A percentile compares a stretch with the other conserved stretches of the same genome.
These are phyloP conservation scores for Lepilemur ruficaudatus DNA, from an alignment of 2,797 vertebrate genomes.

Conservation along the genomic window DNA sequence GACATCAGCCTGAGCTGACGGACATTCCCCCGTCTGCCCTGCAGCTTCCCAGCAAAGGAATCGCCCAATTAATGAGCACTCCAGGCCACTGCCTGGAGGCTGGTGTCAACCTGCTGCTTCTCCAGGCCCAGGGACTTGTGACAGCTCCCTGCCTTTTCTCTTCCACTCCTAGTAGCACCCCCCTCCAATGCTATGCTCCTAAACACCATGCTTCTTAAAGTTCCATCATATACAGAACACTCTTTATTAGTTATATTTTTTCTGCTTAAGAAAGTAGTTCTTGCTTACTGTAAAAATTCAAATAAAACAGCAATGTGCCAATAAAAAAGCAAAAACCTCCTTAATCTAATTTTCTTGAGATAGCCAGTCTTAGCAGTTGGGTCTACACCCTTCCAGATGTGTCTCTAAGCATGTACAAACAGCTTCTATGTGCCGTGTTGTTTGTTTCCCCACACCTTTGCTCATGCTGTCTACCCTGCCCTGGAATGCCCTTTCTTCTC, in stretches of 20 bases:
- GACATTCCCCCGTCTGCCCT: neutral
- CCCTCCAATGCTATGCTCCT: neutral
- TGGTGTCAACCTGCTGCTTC: neutral
- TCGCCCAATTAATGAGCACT: neutral
- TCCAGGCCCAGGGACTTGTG: neutral
- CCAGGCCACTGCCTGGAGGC: neutral
- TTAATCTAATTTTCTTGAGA: neutral
- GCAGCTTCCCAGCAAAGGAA: neutral
- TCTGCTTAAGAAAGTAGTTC: neutral
- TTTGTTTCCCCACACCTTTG: neutral
- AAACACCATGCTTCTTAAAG: neutral
- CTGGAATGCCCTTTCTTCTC: neutral
- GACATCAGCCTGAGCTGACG: neutral
- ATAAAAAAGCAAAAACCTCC: slow-evolving; percentile 4
- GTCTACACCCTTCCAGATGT: neutral
- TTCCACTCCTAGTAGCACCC: fast-evolving
- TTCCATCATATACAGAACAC: neutral
- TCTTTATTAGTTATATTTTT: neutral
- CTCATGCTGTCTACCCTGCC: neutral
- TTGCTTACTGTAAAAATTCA: slow-evolving; percentile 7
- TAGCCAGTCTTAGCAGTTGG: neutral
- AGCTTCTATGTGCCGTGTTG: neutral
- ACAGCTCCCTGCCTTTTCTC: neutral
- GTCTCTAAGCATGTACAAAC: neutral
- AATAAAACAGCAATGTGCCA: neutral